These are phyloP conservation scores for Micromys minutus DNA, from an alignment of 2,113 vertebrate genomes.

Conservation along the genomic window DNA sequence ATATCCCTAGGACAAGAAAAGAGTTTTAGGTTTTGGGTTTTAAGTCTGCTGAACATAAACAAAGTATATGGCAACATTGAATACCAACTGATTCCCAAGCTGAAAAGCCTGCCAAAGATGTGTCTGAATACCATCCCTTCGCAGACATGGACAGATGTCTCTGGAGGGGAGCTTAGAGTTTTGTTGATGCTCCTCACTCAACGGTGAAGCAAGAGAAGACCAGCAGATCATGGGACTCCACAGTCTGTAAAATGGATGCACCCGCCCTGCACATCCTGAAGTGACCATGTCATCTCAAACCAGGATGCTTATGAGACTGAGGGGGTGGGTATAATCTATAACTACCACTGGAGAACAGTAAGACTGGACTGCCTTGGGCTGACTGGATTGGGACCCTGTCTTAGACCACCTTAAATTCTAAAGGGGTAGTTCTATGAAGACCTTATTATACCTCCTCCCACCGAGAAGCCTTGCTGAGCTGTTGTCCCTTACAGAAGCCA, in stretches of 20 bases:
- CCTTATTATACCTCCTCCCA: accelerated
- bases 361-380: not conserved
- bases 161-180: not conserved
- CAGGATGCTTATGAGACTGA: not conserved
- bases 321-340: not conserved
- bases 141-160: not conserved
- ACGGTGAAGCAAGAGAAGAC: not conserved
- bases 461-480: accelerated
- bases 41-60: not conserved
- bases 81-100: not conserved
- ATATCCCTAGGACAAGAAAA: not conserved
- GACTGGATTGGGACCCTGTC: not conserved
- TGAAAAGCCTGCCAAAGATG: too few species aligned
- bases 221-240: accelerated
- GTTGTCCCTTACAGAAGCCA: not conserved
- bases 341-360: not conserved
- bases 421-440: accelerated
- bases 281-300: not conserved
- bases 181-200: not conserved
- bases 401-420: not conserved
- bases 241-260: not conserved
- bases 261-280: not conserved
- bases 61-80: not conserved
- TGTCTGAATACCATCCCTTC: not conserved
- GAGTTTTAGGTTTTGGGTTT: constrained; percentile 29